These are phyloP conservation scores for Phrynocephalus guinanensis DNA, from an alignment of 2,797 vertebrate genomes.

Conservation along the genomic window DNA sequence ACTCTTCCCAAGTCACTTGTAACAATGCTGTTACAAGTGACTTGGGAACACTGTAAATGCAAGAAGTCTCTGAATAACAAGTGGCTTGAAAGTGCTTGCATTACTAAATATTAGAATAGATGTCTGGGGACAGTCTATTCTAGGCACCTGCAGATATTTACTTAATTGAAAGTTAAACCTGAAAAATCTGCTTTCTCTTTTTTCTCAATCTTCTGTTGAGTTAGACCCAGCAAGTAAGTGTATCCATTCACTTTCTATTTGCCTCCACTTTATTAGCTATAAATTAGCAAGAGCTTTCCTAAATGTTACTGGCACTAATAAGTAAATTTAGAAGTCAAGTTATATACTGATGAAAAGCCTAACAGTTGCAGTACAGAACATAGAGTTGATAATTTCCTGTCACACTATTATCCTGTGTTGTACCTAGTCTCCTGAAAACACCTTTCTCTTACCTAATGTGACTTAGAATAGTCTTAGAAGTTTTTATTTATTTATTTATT, in stretches of 20 bases:
- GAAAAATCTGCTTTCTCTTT: neutral
- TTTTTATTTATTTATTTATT: no score
- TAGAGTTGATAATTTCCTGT: neutral
- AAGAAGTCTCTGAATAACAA: neutral
- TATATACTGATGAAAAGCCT: neutral
- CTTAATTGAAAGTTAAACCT: neutral
- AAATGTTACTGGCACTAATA: conserved; percentile 3
- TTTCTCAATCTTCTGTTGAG: neutral
- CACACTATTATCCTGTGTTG: neutral
- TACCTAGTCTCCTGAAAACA: neutral
- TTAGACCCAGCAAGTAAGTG: neutral
- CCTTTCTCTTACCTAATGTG: neutral
- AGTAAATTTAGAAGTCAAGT: neutral
- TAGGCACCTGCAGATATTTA: neutral
- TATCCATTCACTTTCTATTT: neutral
- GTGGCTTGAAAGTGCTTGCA: conserved; percentile 8
- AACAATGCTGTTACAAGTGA: conserved; percentile 1
- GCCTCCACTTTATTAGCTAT: neutral
- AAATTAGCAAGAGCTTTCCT: neutral
- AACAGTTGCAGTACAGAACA: neutral
- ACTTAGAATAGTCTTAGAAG: no score
- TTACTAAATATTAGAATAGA: neutral
- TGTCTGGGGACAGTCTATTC: neutral
- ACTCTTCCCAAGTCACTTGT: neutral
- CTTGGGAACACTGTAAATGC: neutral